Percentiles rank a stretch among this genome's conserved stretches.
Evolutionary conservation across 2,888 invertebrate genomes (phyloP).

Genomic region (Sinohyriopsis cumingii): DNA sequence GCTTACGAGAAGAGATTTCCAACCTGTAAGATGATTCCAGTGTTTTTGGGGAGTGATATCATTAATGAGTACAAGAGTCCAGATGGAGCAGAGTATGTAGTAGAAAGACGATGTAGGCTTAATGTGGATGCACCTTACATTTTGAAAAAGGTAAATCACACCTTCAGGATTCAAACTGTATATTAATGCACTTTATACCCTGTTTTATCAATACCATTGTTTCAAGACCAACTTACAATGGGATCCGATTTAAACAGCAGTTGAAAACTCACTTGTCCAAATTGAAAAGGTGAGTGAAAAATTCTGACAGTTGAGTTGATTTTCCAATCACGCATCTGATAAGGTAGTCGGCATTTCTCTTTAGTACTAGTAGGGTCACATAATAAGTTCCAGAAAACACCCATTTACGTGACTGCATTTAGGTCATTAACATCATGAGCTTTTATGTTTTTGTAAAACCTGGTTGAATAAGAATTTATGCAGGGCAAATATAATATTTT

Average conservation of each 20-base stretch:
- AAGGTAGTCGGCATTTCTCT: no score
- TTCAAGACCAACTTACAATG: background rate
- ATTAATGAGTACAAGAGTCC: conserved; percentile 83
- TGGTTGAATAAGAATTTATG: no score
- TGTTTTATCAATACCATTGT: background rate
- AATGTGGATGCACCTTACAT: conserved; percentile 95
- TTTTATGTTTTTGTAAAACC: no score
- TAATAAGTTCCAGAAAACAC: no score
- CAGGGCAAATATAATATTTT: no score
- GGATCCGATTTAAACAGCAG: background rate
- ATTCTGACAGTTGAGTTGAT: no score
- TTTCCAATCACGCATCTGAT: no score
- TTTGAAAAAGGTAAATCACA: conserved; percentile 84
- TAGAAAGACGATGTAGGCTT: conserved; percentile 89
- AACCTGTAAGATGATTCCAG: conserved; percentile 93
- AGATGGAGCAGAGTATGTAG: conserved; percentile 84
- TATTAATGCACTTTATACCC: background rate
- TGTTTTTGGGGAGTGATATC: conserved; percentile 90
- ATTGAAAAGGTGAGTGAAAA: no score
- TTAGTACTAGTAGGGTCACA: no score
- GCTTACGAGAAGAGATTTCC: conserved; percentile 96
- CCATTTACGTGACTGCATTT: no score
- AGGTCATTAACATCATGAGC: no score
- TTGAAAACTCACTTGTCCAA: no score
- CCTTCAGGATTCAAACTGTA: background rate